These are phyloP conservation scores for Oopsacas minuta DNA, from an alignment of 37 sponge, comb jelly and placozoan genomes.

Conservation along the genomic window DNA sequence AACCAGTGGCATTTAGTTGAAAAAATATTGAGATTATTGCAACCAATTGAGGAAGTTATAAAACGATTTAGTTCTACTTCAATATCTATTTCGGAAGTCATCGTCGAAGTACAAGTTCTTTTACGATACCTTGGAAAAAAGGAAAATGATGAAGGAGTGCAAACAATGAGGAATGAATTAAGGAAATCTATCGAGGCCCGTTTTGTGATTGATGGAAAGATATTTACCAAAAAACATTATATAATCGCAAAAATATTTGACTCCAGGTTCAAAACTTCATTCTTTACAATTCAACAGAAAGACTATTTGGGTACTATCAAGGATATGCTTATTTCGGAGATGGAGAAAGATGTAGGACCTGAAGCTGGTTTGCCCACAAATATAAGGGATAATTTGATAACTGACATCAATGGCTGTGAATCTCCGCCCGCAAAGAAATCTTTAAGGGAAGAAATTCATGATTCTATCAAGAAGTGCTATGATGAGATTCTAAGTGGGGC, in stretches of 20 bases:
- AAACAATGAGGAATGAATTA: conserved; percentile 12
- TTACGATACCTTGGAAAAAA: not conserved
- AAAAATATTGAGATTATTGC: not conserved
- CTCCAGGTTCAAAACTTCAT: not conserved
- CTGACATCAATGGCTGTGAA: conserved; percentile 13
- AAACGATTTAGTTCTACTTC: conserved; percentile 14
- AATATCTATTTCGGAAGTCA: not conserved
- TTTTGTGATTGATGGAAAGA: conserved; percentile 14
- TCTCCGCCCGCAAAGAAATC: not conserved
- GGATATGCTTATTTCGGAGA: not conserved
- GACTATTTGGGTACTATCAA: not conserved
- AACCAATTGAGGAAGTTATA: conserved; percentile 16
- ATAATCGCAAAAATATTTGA: conserved; percentile 7
- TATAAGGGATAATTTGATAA: conserved; percentile 17
- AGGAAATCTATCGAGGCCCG: not conserved
- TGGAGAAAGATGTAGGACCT: conserved; percentile 11
- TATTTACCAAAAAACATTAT: conserved; percentile 16
- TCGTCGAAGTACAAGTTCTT: not conserved
- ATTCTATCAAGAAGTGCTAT: conserved; percentile 13
- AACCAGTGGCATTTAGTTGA: not conserved
- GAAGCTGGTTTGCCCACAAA: conserved; percentile 4
- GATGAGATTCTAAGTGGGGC: conserved; percentile 1
- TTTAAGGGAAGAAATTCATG: conserved; percentile 8
- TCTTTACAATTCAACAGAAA: conserved; percentile 14
- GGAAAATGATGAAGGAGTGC: conserved; percentile 16